A percentile compares a stretch with the other conserved stretches of the same genome.
Conservation (phyloP, 2,797 vertebrate species). For the Carcharodon carcharias region DNA sequence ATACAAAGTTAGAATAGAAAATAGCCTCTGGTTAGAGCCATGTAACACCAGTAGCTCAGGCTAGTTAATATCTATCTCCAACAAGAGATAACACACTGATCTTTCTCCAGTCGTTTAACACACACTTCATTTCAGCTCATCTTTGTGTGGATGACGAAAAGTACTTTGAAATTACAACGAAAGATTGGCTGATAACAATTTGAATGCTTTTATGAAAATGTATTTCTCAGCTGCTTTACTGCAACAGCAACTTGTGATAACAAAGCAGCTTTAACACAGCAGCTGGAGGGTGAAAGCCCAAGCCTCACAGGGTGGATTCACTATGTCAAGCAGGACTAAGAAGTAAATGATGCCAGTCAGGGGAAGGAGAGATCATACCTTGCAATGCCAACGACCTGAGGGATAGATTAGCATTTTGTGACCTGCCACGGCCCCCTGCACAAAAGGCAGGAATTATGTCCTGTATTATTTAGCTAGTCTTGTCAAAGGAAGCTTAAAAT, state of each 20-base stretch:
- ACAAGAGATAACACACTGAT: not conserved
- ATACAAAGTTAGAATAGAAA: not conserved
- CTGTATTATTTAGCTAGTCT: not conserved
- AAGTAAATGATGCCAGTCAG: not conserved
- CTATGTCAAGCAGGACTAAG: too few relatives aligned
- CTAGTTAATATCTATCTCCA: not conserved
- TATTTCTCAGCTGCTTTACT: not conserved
- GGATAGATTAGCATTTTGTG: not conserved
- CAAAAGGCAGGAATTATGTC: not conserved
- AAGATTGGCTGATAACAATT: not conserved
- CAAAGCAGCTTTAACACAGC: not conserved
- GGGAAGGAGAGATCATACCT: not conserved
- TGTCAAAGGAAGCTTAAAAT: not conserved
- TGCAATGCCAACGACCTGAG: not conserved
- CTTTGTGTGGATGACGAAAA: not conserved
- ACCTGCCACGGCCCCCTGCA: not conserved
- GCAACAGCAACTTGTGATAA: not conserved
- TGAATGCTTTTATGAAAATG: not conserved
- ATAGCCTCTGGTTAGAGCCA: slow-evolving; percentile 1
- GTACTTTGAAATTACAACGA: not conserved
- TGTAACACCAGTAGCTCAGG: not conserved
- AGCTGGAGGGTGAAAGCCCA: not conserved
- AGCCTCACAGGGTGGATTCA: not conserved
- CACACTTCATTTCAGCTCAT: not conserved
- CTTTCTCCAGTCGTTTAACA: not conserved